Conservation (phyloP, 2,797 vertebrate genomes). For the Esox masquinongy region DNA sequence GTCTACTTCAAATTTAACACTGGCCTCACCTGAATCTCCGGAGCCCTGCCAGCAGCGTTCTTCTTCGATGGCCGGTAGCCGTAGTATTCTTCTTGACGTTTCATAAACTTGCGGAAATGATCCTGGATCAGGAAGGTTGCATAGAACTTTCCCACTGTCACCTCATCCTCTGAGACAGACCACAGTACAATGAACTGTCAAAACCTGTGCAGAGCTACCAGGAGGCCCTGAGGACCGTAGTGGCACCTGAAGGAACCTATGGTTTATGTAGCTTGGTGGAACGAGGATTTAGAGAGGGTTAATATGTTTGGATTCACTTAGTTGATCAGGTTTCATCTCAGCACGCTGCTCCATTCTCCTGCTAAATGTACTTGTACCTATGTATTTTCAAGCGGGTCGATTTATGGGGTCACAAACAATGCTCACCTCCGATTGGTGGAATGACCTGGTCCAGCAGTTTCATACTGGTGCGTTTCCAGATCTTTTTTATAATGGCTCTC, state of each 20-base stretch:
- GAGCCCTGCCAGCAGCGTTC: slow-evolving; percentile 69
- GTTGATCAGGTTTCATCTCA: not conserved
- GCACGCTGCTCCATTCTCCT: not conserved
- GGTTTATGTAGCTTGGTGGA: not conserved
- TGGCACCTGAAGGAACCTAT: not conserved
- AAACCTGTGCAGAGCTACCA: slow-evolving; percentile 3
- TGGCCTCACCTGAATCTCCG: slow-evolving; percentile 74
- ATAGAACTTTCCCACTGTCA: slow-evolving; percentile 98
- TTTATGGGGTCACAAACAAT: not conserved
- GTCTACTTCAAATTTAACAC: not conserved
- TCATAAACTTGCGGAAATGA: slow-evolving; percentile 96
- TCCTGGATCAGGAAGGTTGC: slow-evolving; percentile 98
- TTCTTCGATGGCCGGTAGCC: slow-evolving; percentile 92
- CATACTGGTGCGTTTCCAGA: slow-evolving; percentile 99
- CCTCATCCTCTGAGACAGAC: slow-evolving; percentile 88
- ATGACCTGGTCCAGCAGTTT: slow-evolving; percentile 98
- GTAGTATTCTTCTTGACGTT: slow-evolving; percentile 95
- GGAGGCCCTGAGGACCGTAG: not conserved
- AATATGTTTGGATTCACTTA: not conserved
- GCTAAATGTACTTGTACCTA: not conserved
- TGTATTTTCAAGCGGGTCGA: not conserved
- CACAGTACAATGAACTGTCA: slow-evolving; percentile 32
- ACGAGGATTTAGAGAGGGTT: not conserved
- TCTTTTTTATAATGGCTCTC: slow-evolving; percentile 93
- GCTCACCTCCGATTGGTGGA: slow-evolving; percentile 92